Evolutionary conservation across 2,888 invertebrate genomes (phyloP).

Genomic region (Drosophila pullipes): DNA sequence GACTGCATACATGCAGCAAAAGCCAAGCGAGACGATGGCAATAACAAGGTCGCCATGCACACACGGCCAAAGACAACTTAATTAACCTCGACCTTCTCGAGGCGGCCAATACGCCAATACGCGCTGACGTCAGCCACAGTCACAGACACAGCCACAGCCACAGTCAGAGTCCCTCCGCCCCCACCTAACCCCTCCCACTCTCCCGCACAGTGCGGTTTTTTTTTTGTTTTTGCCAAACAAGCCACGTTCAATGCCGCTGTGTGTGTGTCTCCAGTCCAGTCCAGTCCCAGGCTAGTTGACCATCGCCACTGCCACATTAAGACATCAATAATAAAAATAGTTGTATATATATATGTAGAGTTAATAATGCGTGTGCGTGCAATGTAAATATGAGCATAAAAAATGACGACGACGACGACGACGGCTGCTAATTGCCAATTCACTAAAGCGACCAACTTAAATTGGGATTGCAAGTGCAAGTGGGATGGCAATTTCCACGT

Average conservation of each 20-base stretch:
- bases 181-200: neutral
- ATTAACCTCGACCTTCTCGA: constrained; percentile 84
- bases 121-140: constrained; percentile 69
- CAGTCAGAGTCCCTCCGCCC: neutral
- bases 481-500: constrained; percentile 17
- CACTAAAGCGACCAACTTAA: constrained; percentile 52
- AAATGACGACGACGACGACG: constrained; percentile 32
- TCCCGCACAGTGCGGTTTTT: neutral
- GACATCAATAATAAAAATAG: constrained; percentile 70
- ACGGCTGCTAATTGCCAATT: constrained; percentile 61
- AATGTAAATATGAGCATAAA: constrained; percentile 59
- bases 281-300: constrained; percentile 60
- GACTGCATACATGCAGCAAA: constrained; percentile 53
- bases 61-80: constrained; percentile 81
- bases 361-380: constrained; percentile 73
- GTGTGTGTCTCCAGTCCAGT: constrained; percentile 32
- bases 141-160: constrained; percentile 6
- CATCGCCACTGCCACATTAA: constrained; percentile 75
- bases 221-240: constrained; percentile 53
- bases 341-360: constrained; percentile 16
- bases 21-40: constrained; percentile 29
- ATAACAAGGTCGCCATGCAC: constrained; percentile 66
- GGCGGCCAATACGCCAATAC: constrained; percentile 36
- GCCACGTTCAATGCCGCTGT: constrained; percentile 65
- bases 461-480: constrained; percentile 37